Evolutionary conservation across 2,797 vertebrate species (phyloP).

Genomic region (Lophura swinhoii): DNA sequence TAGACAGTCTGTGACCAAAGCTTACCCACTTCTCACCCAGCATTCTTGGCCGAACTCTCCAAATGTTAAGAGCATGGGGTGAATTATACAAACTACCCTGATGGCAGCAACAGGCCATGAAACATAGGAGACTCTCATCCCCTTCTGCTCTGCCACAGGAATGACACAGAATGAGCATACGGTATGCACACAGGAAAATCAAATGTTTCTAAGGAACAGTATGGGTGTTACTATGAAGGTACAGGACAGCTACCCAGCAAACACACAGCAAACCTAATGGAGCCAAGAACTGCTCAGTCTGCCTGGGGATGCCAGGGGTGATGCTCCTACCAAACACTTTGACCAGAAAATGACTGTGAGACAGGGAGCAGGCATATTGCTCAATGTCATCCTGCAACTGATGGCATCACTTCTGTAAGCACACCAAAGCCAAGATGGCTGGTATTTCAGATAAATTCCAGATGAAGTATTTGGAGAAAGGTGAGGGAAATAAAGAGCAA

Average conservation of each 20-base stretch:
- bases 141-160: not conserved
- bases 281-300: not conserved
- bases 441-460: not conserved
- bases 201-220: not conserved
- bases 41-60: not conserved
- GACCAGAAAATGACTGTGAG: accelerated
- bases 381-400: not conserved
- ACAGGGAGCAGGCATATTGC: not conserved
- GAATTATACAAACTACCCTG: not conserved
- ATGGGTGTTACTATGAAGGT: accelerated
- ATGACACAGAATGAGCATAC: accelerated
- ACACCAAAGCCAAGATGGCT: not conserved
- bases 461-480: not conserved
- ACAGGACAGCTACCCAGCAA: accelerated
- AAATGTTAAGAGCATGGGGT: accelerated
- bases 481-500: not conserved
- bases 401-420: accelerated
- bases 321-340: not conserved
- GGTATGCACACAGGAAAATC: accelerated
- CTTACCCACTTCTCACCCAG: not conserved
- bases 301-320: accelerated
- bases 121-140: not conserved
- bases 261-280: not conserved
- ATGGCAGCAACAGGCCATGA: not conserved
- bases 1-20: not conserved